Evolutionary conservation across 2,888 invertebrate genomes (phyloP).

Genomic region (Callyntrura sp.): DNA sequence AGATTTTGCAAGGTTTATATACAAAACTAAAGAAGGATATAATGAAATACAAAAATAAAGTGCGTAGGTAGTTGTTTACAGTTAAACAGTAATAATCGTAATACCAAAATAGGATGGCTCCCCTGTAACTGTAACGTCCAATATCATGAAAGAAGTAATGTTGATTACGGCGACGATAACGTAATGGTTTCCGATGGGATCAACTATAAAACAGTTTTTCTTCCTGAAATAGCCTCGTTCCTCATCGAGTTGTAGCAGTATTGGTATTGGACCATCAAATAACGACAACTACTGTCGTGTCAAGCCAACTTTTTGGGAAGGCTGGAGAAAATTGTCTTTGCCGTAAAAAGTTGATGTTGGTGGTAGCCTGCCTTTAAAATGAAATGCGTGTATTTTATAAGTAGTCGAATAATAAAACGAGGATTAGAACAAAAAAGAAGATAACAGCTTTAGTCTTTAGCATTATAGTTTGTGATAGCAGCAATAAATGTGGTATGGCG

Average conservation of each 20-base stretch:
- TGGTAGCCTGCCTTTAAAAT: too few species aligned
- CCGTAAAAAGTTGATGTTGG: too few species aligned
- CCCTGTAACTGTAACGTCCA: background rate
- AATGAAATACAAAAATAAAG: background rate
- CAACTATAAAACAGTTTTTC: background rate
- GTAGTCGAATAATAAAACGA: too few species aligned
- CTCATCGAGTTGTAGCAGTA: too few species aligned
- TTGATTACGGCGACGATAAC: background rate
- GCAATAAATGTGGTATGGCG: background rate
- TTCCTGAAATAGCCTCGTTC: background rate
- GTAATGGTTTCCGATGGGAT: background rate
- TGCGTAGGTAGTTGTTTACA: slow-evolving; percentile 27
- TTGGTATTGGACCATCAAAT: too few species aligned
- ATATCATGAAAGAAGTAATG: background rate
- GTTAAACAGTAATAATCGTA: slow-evolving; percentile 48
- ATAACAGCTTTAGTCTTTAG: too few species aligned
- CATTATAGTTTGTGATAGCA: slow-evolving; percentile 7
- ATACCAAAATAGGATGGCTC: slow-evolving; percentile 11
- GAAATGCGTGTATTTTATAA: too few species aligned
- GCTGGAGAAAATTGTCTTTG: too few species aligned
- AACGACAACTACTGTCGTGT: too few species aligned
- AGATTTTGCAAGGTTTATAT: background rate
- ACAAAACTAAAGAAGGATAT: background rate
- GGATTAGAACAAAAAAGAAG: too few species aligned
- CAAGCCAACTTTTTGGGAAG: too few species aligned